These are phyloP conservation scores for Eira barbara DNA, from an alignment of 2,113 vertebrate species.

Conservation along the genomic window DNA sequence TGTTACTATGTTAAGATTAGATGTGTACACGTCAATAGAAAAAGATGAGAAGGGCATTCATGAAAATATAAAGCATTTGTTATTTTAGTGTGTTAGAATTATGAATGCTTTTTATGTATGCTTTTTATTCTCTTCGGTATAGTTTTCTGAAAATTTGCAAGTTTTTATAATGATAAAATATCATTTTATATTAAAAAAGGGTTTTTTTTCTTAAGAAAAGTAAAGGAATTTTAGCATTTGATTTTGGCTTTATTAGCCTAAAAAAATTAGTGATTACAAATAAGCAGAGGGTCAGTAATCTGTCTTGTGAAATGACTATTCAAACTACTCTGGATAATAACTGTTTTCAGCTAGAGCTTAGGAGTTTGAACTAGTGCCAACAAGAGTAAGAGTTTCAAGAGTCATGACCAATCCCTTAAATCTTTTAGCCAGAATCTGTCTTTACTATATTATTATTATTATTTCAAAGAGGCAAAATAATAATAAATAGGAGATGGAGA, in stretches of 20 bases:
- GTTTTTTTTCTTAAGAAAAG: not conserved
- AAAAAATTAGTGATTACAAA: not conserved
- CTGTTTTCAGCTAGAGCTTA: not conserved
- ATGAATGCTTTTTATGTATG: not conserved
- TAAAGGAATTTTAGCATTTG: not conserved
- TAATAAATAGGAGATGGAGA: not conserved
- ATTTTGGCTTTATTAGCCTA: slow-evolving; percentile 8
- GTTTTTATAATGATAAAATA: not conserved
- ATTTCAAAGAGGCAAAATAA: slow-evolving; percentile 13
- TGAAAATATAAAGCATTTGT: slow-evolving; percentile 43
- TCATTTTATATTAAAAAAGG: not conserved
- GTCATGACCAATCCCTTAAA: not conserved
- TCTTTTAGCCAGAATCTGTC: not conserved
- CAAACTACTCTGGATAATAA: not conserved
- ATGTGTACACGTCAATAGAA: not conserved
- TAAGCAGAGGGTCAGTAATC: not conserved
- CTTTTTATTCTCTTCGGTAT: slow-evolving; percentile 24
- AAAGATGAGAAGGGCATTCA: not conserved
- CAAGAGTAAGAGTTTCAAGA: not conserved
- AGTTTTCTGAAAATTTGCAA: slow-evolving; percentile 12
- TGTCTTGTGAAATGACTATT: not conserved
- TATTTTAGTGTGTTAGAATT: not conserved
- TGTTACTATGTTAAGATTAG: not conserved
- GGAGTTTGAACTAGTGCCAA: not conserved
- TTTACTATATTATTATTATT: not conserved